Conservation (phyloP, 2,113 vertebrate genomes). For the Caranx ignobilis region DNA sequence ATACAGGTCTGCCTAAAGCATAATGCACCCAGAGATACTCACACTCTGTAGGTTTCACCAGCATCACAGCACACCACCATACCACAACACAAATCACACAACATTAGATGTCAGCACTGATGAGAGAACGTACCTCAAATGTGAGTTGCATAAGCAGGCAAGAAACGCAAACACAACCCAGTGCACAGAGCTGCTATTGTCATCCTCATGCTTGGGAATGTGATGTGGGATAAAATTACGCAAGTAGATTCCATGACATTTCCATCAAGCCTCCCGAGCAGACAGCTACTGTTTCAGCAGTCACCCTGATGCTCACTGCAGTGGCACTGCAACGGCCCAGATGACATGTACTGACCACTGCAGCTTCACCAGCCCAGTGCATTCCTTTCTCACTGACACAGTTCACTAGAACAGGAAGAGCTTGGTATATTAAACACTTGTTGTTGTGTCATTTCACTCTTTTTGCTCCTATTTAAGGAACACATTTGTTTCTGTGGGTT, state of each 20-base stretch:
- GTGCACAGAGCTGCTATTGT: conserved; percentile 14
- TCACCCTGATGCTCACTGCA: conserved; percentile 23
- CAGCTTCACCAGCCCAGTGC: neutral
- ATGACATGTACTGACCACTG: neutral
- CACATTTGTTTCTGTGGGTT: no score
- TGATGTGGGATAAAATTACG: conserved; percentile 36
- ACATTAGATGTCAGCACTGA: rapidly evolving
- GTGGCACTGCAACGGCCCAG: conserved; percentile 1
- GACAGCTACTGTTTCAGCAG: conserved; percentile 22
- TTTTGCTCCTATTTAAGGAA: neutral
- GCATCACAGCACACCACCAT: neutral
- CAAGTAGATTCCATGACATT: conserved; percentile 42
- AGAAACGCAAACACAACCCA: conserved; percentile 13
- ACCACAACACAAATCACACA: neutral
- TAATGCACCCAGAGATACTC: neutral
- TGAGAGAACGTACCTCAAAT: neutral
- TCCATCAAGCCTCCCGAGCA: conserved; percentile 21
- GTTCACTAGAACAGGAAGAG: neutral
- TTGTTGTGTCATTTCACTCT: neutral
- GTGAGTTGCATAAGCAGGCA: neutral
- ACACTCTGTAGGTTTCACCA: neutral
- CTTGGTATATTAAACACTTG: neutral
- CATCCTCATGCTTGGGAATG: conserved; percentile 21
- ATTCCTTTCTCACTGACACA: neutral
- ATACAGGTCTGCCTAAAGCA: neutral